phyloP scores from a whole-genome alignment of 37 sponge, comb jelly and placozoan species.

The Beroe forskalii region DNA sequence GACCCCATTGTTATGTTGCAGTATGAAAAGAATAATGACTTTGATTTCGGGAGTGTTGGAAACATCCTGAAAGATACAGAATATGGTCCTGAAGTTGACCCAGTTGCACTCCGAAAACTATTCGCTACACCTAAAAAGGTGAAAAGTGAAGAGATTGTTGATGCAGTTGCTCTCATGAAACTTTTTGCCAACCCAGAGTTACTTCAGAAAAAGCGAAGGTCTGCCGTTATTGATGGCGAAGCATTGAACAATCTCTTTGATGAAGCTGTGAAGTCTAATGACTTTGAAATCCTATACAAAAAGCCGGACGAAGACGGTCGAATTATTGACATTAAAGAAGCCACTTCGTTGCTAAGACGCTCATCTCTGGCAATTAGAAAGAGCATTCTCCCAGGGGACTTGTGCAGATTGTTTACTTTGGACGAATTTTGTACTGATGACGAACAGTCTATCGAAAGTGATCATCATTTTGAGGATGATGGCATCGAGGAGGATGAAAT shows the following conservation, averaged over 20 bases:
- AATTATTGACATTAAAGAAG: slow-evolving; percentile 1
- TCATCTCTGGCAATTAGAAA: neutral
- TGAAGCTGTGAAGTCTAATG: slow-evolving; percentile 6
- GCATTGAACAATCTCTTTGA: slow-evolving; percentile 36
- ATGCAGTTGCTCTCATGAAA: slow-evolving; percentile 53
- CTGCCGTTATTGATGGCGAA: slow-evolving; percentile 18
- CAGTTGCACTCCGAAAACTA: slow-evolving; percentile 9
- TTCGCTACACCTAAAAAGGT: neutral
- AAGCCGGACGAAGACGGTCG: neutral
- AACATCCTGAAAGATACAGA: slow-evolving; percentile 2
- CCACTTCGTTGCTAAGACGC: neutral
- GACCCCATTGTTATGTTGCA: slow-evolving; percentile 62
- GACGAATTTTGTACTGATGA: neutral
- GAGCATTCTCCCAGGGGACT: slow-evolving; percentile 21
- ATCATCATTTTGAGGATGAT: neutral
- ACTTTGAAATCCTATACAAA: slow-evolving; percentile 7
- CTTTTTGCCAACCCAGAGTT: slow-evolving; percentile 40
- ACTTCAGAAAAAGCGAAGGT: neutral
- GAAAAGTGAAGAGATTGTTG: neutral
- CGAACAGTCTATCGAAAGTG: neutral
- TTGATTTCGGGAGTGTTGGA: slow-evolving; percentile 13
- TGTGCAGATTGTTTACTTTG: slow-evolving; percentile 34
- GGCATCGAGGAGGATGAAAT: neutral
- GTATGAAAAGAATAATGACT: slow-evolving; percentile 31
- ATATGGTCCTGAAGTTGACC: slow-evolving; percentile 34